Evolutionary conservation across 1,140 invertebrate genomes (phyloP).

Genomic region (Ephestia elutella): DNA sequence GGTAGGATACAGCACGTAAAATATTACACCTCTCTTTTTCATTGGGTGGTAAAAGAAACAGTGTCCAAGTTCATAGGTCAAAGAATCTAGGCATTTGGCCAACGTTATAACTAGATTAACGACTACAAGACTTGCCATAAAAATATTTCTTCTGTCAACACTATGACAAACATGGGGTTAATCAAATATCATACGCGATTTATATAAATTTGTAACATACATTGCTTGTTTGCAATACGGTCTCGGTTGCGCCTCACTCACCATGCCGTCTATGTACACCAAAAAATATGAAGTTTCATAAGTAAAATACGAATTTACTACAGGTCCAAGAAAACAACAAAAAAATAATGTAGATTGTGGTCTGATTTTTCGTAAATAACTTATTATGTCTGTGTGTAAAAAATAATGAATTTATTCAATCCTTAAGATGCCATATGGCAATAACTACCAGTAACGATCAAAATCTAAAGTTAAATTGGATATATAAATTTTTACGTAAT

Average conservation of each 20-base stretch:
- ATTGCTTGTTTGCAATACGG: not conserved
- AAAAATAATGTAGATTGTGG: not conserved
- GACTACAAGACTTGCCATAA: not conserved
- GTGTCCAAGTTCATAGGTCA: not conserved
- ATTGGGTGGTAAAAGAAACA: not conserved
- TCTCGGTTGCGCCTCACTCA: not conserved
- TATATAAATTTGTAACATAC: not conserved
- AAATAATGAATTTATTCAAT: too few relatives aligned
- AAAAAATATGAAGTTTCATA: not conserved
- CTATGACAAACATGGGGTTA: not conserved
- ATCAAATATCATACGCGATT: not conserved
- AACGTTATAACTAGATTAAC: too few relatives aligned
- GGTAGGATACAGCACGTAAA: too few relatives aligned
- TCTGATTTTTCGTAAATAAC: not conserved
- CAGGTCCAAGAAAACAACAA: not conserved
- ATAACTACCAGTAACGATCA: too few relatives aligned
- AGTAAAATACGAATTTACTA: not conserved
- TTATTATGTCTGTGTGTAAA: not conserved
- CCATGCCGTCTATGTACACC: not conserved
- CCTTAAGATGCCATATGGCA: too few relatives aligned
- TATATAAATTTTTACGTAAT: too few relatives aligned
- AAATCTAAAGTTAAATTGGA: too few relatives aligned
- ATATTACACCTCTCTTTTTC: too few relatives aligned
- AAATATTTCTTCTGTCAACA: slow-evolving; percentile 2
- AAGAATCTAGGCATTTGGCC: not conserved